These are phyloP conservation scores for Cephus pygmeus DNA, from an alignment of 2,888 invertebrate species.

Conservation along the genomic window DNA sequence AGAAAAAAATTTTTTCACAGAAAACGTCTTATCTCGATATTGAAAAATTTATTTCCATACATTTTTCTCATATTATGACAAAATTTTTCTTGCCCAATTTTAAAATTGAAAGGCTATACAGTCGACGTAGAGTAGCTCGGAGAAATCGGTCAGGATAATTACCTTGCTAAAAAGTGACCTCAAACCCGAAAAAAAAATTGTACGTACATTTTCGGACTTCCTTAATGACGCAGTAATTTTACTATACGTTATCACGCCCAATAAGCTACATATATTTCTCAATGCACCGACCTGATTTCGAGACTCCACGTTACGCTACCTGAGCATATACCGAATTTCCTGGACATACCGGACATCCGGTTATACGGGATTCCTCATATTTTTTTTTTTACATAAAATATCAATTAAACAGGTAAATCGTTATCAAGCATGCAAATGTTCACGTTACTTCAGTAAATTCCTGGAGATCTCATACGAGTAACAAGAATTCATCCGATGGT, in stretches of 20 bases:
- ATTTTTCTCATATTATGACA: not conserved
- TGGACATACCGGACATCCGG: constrained; percentile 49
- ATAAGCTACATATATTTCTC: not conserved
- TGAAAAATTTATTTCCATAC: not conserved
- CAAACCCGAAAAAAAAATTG: not conserved
- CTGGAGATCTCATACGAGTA: not conserved
- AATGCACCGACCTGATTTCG: not conserved
- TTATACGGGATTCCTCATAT: not conserved
- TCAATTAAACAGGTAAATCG: not conserved
- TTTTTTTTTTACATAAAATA: not conserved
- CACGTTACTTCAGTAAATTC: no score
- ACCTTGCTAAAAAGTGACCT: not conserved
- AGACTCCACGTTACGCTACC: constrained; percentile 29
- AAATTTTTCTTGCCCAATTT: not conserved
- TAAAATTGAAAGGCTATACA: not conserved
- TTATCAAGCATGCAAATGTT: not conserved
- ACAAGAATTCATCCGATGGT: not conserved
- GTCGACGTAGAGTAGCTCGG: not conserved
- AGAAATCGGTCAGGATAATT: not conserved
- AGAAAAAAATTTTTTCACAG: not conserved
- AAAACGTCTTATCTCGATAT: not conserved
- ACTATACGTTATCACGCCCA: not conserved
- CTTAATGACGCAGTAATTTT: not conserved
- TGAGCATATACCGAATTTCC: constrained; percentile 24
- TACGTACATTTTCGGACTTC: not conserved